phyloP scores from a whole-genome alignment of 2,888 invertebrate species.

The Leptinotarsa tumamoca region DNA sequence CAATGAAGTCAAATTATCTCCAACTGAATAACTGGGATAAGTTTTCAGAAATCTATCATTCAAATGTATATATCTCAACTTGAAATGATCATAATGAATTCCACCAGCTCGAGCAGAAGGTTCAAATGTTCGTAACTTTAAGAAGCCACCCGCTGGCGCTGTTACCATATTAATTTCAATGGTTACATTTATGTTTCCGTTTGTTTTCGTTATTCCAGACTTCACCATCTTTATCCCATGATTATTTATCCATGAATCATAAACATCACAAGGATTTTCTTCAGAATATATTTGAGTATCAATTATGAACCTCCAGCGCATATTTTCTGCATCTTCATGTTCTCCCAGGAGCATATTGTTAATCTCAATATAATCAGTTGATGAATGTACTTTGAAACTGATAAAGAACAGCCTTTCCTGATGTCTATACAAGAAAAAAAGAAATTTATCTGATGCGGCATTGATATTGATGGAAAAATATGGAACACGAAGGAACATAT shows the following conservation, averaged over 20 bases:
- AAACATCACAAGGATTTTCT: neutral
- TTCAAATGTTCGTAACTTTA: neutral
- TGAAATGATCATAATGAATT: neutral
- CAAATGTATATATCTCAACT: neutral
- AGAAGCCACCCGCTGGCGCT: neutral
- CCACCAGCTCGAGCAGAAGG: neutral
- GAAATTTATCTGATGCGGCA: neutral
- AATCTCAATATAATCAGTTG: neutral
- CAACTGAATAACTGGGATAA: neutral
- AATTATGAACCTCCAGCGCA: neutral
- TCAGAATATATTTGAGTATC: neutral
- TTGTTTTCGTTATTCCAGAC: neutral
- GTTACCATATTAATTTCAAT: neutral
- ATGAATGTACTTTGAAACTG: neutral
- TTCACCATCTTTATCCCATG: neutral
- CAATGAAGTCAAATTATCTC: neutral
- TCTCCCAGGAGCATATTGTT: neutral
- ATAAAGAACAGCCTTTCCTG: constrained; percentile 3
- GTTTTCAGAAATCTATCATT: neutral
- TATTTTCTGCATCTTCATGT: neutral
- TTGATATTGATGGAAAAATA: neutral
- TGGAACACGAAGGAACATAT: neutral
- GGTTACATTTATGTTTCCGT: neutral
- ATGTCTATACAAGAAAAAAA: neutral
- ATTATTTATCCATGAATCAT: neutral